Evolutionary conservation across 2,797 vertebrate species (phyloP), one percentile per base, ranked within the genome.

Genomic region (Caiman crocodilus): DNA sequence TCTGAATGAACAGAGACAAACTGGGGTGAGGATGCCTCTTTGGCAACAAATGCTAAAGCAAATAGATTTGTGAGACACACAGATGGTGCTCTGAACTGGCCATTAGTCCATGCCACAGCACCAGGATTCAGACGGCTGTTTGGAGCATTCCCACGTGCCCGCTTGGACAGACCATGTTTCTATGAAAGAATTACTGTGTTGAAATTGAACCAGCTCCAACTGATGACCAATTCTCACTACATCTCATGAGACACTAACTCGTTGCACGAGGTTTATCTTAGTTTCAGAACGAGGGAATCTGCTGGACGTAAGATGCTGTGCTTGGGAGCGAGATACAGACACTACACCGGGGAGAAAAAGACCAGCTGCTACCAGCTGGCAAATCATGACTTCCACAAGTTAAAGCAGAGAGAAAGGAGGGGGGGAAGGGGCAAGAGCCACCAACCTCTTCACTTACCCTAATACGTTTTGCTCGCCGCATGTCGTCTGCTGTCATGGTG

Each of bases 381-480:
- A 94, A 84, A 18, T 50, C 84, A 64, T 28, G 84, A 61, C 25
- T 42, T 71, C 82, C 65, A 50, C 14, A 16, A 21, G 3, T 64
- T 57, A 32, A 67, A 82, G 26, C 3, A 56, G 55, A 21, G 2
- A 18, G 61, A 35, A 20, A 83, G n/a, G 35, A 35, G 10, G 21
- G 63, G 1, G 73, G 65, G 61, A 64, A 60, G 81, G 79, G 91
- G 61, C 15, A 2, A 4, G 57, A 55, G 42, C 50, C 4, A 2
- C 21, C 0, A 0, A 32, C 59, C 78, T 56, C 42, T 42, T 67
- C 16, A 88, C 98, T 98, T 98, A 99, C 98, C 98, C 98, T 98
- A 96, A 99, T 99, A 77, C 99, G 98, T 93, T 99, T 99, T 28
- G 99, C 99, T 57, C 99, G 98, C 23, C 99, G 98, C 98, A 99